These are phyloP conservation scores for Scleropages formosus DNA, from an alignment of 2,797 vertebrate species.

Conservation along the genomic window DNA sequence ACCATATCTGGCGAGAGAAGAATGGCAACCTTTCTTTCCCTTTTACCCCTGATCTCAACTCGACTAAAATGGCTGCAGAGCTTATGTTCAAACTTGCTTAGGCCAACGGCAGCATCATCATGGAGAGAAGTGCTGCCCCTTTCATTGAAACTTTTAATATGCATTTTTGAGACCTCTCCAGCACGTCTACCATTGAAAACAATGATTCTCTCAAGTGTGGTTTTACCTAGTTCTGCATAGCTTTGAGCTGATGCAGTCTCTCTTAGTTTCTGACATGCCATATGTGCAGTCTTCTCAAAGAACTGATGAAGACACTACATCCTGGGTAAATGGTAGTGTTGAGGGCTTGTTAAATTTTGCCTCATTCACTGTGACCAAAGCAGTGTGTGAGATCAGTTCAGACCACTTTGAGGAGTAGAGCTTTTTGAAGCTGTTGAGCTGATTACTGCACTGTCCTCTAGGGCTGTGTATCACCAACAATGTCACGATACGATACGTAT, in stretches of 20 bases:
- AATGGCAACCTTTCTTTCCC: conserved; percentile 25
- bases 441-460: too few relatives aligned
- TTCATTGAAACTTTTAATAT: conserved; percentile 20
- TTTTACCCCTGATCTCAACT: conserved; percentile 40
- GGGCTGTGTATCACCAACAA: too few relatives aligned
- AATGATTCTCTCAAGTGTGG: conserved; percentile 25
- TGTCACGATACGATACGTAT: too few relatives aligned
- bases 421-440: conserved; percentile 40
- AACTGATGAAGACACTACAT: conserved; percentile 44
- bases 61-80: conserved; percentile 33
- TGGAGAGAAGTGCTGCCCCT: conserved; percentile 29
- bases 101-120: conserved; percentile 30
- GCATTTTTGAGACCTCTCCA: conserved; percentile 34
- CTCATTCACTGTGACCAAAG: background rate
- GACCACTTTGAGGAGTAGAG: conserved; percentile 43
- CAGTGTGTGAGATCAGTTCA: background rate
- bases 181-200: conserved; percentile 6
- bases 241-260: conserved; percentile 7
- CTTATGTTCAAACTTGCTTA: conserved; percentile 35
- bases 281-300: conserved; percentile 37
- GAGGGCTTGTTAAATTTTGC: conserved; percentile 32
- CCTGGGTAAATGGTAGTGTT: conserved; percentile 46
- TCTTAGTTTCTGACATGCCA: conserved; percentile 21
- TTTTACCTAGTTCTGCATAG: conserved; percentile 23
- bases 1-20: too few relatives aligned